phyloP scores from a whole-genome alignment of 2,797 vertebrate species.

The Etheostoma perlongum region DNA sequence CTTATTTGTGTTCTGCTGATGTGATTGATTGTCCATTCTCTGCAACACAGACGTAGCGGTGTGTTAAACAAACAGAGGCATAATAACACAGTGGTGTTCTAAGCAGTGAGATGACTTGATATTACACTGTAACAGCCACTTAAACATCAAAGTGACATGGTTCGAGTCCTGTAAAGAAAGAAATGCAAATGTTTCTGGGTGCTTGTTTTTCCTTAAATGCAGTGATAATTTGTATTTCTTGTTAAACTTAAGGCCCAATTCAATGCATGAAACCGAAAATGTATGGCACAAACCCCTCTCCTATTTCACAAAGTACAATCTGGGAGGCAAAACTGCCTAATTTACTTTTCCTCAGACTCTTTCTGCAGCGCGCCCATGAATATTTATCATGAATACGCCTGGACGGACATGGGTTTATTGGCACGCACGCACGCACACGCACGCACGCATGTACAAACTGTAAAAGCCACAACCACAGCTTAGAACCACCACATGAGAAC shows the following conservation, averaged over 20 bases:
- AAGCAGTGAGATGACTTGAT: constrained; percentile 3
- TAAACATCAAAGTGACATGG: background rate
- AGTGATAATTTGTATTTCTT: background rate
- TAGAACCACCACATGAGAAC: constrained; percentile 11
- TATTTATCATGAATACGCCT: too few species aligned
- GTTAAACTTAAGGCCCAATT: background rate
- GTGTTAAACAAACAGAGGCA: constrained; percentile 2
- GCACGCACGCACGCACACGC: too few species aligned
- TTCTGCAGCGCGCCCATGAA: too few species aligned
- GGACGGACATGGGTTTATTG: too few species aligned
- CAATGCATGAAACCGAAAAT: background rate
- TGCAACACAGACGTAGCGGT: background rate
- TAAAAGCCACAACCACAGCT: constrained; percentile 9
- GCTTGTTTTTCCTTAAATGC: background rate
- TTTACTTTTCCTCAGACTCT: background rate
- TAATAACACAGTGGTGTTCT: constrained; percentile 4
- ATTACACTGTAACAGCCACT: background rate
- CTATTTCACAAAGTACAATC: background rate
- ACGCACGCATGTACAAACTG: background rate
- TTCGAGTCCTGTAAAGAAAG: background rate
- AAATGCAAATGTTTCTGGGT: background rate
- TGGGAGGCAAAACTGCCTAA: background rate
- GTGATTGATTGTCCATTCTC: constrained; percentile 56
- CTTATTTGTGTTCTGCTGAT: constrained; percentile 27
- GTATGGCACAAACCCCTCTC: background rate